A percentile compares a stretch with the other conserved stretches of the same genome.
Conservation (phyloP, 1,140 invertebrate species). For the Paraescarpia echinospica region DNA sequence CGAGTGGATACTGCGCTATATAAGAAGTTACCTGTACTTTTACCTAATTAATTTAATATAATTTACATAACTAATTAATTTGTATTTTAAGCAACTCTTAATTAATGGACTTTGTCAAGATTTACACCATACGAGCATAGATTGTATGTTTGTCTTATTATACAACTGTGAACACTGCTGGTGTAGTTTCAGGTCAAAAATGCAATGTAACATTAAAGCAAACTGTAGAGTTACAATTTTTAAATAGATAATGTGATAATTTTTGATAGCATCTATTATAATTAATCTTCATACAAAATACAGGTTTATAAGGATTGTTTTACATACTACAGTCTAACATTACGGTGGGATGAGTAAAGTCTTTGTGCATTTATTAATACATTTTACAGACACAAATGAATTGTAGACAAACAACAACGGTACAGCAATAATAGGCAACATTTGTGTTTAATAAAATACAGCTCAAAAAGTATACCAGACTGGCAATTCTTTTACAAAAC, state of each 20-base stretch:
- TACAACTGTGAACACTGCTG: not conserved
- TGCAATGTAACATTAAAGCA: not conserved
- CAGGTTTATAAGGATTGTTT: too few relatives aligned
- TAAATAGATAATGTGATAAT: not conserved
- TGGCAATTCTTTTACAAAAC: too few relatives aligned
- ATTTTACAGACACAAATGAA: not conserved
- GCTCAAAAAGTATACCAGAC: too few relatives aligned
- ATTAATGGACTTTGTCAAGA: not conserved
- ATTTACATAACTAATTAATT: too few relatives aligned
- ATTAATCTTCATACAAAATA: not conserved
- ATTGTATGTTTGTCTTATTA: not conserved
- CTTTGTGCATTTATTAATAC: not conserved
- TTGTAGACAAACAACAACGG: not conserved
- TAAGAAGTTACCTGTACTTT: not conserved
- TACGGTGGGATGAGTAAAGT: not conserved
- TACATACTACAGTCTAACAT: not conserved
- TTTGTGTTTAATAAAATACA: too few relatives aligned
- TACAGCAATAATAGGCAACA: too few relatives aligned
- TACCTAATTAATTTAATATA: conserved; percentile 10
- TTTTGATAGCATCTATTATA: not conserved
- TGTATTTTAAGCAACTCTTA: conserved; percentile 22
- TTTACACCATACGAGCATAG: not conserved
- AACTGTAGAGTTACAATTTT: not conserved
- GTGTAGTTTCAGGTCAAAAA: not conserved
- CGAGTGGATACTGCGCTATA: too few relatives aligned